Conservation (phyloP, 2,888 invertebrate genomes). For the Cryptocephalus primarius region DNA sequence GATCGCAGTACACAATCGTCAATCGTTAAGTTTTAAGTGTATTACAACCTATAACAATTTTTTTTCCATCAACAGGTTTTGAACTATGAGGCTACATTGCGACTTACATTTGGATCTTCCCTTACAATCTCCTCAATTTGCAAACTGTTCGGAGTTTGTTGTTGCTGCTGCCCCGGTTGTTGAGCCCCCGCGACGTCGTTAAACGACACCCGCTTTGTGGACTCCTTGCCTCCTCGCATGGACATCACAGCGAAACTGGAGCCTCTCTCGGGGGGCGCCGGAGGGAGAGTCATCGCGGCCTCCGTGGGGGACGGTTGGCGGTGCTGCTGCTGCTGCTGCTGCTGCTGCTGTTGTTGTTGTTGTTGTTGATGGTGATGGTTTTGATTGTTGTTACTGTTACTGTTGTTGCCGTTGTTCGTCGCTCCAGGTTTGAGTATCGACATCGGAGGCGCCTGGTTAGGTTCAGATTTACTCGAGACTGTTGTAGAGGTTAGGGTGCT, state of each 20-base stretch:
- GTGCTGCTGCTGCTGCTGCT: constrained; percentile 9
- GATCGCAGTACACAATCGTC: too few relatives aligned
- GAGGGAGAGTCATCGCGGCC: constrained; percentile 48
- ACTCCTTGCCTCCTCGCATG: constrained; percentile 36
- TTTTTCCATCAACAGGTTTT: too few relatives aligned
- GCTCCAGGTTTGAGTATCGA: constrained; percentile 31
- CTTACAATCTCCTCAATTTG: constrained; percentile 40
- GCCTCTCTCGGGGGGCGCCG: constrained; percentile 77
- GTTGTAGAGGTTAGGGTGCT: constrained; percentile 30
- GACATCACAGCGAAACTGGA: constrained; percentile 82
- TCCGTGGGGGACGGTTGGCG: constrained; percentile 23
- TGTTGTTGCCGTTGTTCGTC: background rate
- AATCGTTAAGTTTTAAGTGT: too few relatives aligned
- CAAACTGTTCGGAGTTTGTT: constrained; percentile 36
- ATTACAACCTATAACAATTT: too few relatives aligned
- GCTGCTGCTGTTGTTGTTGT: constrained; percentile 7
- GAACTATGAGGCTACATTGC: too few relatives aligned
- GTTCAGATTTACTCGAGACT: constrained; percentile 27
- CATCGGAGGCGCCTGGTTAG: constrained; percentile 23
- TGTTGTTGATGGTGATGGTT: constrained; percentile 21
- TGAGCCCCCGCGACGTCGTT: constrained; percentile 10
- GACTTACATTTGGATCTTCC: constrained; percentile 76
- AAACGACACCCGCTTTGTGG: constrained; percentile 36
- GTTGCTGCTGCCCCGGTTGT: constrained; percentile 21
- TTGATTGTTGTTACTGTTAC: constrained; percentile 6